These are phyloP conservation scores for Macquaria australasica DNA, from an alignment of 2,113 vertebrate genomes.

Conservation along the genomic window DNA sequence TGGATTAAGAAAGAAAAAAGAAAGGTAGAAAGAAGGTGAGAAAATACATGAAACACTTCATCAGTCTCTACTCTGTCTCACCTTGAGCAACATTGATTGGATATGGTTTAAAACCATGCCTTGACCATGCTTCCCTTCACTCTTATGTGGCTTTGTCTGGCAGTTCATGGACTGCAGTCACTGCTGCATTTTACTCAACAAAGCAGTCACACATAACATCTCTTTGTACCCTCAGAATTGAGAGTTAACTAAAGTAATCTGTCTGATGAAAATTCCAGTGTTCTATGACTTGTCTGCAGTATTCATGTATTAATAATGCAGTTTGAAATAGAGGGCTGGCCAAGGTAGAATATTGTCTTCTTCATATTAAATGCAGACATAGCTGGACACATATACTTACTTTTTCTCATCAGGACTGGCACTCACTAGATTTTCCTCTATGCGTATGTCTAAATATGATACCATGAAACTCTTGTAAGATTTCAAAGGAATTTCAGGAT, in stretches of 20 bases:
- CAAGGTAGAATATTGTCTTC: neutral
- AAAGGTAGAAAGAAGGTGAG: neutral
- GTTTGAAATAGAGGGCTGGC: neutral
- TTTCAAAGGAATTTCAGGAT: neutral
- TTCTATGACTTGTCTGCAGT: neutral
- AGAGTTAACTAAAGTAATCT: neutral
- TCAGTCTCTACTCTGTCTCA: neutral
- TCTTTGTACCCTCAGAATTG: neutral
- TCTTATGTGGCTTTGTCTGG: conserved; percentile 30
- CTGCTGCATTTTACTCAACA: conserved; percentile 18
- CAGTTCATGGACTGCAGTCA: conserved; percentile 23
- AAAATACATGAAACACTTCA: conserved; percentile 51
- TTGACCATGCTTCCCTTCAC: conserved; percentile 14
- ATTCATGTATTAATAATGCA: neutral
- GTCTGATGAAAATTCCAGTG: neutral
- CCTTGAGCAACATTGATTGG: conserved; percentile 36
- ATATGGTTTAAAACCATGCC: conserved; percentile 4
- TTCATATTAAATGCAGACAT: neutral
- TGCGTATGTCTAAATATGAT: neutral
- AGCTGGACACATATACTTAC: neutral
- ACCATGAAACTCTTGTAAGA: neutral
- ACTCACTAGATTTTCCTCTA: neutral
- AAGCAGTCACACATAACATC: conserved; percentile 4
- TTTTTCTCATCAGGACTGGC: neutral
- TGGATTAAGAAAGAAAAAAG: neutral